phyloP scores from a whole-genome alignment of 2,113 vertebrate genomes.

The Brachyhypopomus occidentalis region DNA sequence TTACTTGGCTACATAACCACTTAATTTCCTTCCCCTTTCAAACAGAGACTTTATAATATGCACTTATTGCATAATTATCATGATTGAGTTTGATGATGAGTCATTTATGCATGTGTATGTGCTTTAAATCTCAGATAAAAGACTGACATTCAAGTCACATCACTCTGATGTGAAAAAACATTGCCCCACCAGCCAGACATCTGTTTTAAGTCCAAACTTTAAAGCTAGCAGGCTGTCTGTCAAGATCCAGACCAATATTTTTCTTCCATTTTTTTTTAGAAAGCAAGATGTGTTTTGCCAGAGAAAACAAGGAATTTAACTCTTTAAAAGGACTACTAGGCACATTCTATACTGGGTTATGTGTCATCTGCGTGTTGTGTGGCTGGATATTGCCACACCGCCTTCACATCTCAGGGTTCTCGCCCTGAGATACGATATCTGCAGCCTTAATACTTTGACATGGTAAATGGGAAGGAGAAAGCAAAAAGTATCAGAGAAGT shows the following conservation, averaged over 20 bases:
- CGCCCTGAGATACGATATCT: constrained; percentile 21
- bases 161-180: background rate
- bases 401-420: constrained; percentile 2
- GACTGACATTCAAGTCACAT: background rate
- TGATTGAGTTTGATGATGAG: background rate
- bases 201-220: too few relatives aligned
- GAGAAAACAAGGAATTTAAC: constrained; percentile 3
- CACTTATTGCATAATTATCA: background rate
- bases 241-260: background rate
- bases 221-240: too few relatives aligned
- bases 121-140: background rate
- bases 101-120: background rate
- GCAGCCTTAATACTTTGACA: constrained; percentile 37
- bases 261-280: background rate
- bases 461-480: constrained; percentile 4
- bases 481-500: constrained; percentile 10
- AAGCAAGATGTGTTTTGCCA: background rate
- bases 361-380: constrained; percentile 9
- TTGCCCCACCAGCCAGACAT: background rate
- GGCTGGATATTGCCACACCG: background rate
- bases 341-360: constrained; percentile 23
- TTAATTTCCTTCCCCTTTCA: background rate
- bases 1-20: background rate
- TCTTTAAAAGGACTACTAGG: constrained; percentile 2
- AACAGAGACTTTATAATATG: background rate